These are phyloP conservation scores for Urophycis tenuis DNA, from an alignment of 2,797 vertebrate species.

Conservation along the genomic window DNA sequence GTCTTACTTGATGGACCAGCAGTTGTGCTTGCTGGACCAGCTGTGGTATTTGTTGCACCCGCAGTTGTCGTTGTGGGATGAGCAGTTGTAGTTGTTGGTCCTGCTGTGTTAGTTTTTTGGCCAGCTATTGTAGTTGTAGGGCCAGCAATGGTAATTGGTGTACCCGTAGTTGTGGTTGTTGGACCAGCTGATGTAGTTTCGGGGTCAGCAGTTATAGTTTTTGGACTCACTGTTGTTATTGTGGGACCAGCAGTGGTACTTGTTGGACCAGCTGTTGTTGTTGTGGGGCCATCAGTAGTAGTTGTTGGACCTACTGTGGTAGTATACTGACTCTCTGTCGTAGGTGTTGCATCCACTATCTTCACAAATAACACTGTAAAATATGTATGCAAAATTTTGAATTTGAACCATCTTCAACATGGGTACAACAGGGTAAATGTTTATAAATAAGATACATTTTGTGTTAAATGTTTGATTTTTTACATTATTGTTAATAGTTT, in stretches of 20 bases:
- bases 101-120: background rate
- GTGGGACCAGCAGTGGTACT: too few relatives aligned
- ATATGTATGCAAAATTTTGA: background rate
- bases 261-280: too few relatives aligned
- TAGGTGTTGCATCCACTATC: background rate
- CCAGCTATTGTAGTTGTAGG: background rate
- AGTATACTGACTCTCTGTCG: too few relatives aligned
- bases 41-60: background rate
- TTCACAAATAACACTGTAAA: background rate
- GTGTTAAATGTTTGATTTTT: accelerated
- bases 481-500: background rate
- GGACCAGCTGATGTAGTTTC: too few relatives aligned
- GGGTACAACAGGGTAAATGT: background rate
- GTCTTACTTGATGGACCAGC: background rate
- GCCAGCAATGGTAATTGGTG: too few relatives aligned
- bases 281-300: too few relatives aligned
- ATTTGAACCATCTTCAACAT: background rate
- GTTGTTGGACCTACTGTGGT: too few relatives aligned
- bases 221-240: too few relatives aligned
- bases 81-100: background rate
- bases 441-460: background rate
- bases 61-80: background rate
- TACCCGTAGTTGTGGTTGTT: too few relatives aligned
- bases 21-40: background rate
- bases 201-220: too few relatives aligned